Evolutionary conservation across 2,888 invertebrate species (phyloP), one percentile per base, ranked within the genome.

Genomic region (Unio delphinus): DNA sequence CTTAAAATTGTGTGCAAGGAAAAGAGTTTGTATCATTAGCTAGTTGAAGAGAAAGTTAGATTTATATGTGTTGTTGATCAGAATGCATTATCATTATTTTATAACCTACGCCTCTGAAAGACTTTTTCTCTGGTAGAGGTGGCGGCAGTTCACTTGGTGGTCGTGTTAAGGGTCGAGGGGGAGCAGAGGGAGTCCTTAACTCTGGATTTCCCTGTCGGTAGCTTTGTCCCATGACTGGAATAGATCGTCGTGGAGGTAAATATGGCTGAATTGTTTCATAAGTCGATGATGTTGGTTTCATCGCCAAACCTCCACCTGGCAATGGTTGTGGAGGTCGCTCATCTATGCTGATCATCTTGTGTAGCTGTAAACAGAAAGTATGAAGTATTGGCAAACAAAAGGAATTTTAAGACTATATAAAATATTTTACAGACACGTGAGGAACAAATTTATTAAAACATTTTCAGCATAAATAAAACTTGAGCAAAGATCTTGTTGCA

Each of bases 221-320:
- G 1, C 78, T 79, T 74, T 85, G 84, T 6, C 85, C 85, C 83
- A 85, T 80, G 28, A 76, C 73, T 0, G 82, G 81, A n/a, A 77
- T 72, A 28, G 64, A 62, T 57, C 74, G 77, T n/a, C 80, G 63
- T n/a, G 76, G 73, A n/a, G 74, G 67, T 26, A 68, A 67, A 17
- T 62, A 56, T 58, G 68, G 63, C 58, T 66, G 62, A 28, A 68
- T 30, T 66, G 60, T 30, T 61, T 58, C 15, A 61, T 23, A 28
- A 57, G 58, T 7, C 28, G 45, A 5, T 15, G 45, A 45, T 45
- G 45, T 45, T 45, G 45, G 45, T 45, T 45, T 45, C 15, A 26
- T 34, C 58, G 30, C 45, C 57, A 18, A n/a, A 26, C 15, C 11
- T 28, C 28, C 34, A 70, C n/a, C 23, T 56, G 60, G 60, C 23